These are phyloP conservation scores for Nyctibius grandis DNA, from an alignment of 2,797 vertebrate species.

Conservation along the genomic window DNA sequence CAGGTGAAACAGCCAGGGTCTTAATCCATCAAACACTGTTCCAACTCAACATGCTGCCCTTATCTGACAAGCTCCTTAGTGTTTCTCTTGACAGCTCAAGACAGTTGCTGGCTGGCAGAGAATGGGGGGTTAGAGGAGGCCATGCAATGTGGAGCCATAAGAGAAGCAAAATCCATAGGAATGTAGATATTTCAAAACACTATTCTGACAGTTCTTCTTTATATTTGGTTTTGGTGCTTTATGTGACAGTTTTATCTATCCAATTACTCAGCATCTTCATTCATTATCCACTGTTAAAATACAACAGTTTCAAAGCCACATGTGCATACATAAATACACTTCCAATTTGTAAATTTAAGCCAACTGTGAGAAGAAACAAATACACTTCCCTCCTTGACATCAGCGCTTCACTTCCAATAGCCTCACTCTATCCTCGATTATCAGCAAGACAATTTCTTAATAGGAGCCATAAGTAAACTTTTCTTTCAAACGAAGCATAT, in stretches of 20 bases:
- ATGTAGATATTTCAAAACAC: background rate
- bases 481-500: background rate
- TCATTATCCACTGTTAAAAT: background rate
- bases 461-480: background rate
- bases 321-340: background rate
- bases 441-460: background rate
- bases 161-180: background rate
- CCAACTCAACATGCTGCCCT: background rate
- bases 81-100: slow-evolving; percentile 11
- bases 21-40: slow-evolving; percentile 39
- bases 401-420: background rate
- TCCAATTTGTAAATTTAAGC: background rate
- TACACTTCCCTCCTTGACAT: background rate
- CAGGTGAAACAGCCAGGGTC: slow-evolving; percentile 42
- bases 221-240: background rate
- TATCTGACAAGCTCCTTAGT: slow-evolving; percentile 49
- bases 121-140: background rate
- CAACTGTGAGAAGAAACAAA: background rate
- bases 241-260: background rate
- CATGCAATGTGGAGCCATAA: background rate
- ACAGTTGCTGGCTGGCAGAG: background rate
- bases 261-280: background rate
- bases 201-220: background rate
- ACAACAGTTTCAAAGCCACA: background rate
- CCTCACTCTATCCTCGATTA: background rate